These are phyloP conservation scores for Danio aesculapii DNA, from an alignment of 2,797 vertebrate genomes.

Conservation along the genomic window DNA sequence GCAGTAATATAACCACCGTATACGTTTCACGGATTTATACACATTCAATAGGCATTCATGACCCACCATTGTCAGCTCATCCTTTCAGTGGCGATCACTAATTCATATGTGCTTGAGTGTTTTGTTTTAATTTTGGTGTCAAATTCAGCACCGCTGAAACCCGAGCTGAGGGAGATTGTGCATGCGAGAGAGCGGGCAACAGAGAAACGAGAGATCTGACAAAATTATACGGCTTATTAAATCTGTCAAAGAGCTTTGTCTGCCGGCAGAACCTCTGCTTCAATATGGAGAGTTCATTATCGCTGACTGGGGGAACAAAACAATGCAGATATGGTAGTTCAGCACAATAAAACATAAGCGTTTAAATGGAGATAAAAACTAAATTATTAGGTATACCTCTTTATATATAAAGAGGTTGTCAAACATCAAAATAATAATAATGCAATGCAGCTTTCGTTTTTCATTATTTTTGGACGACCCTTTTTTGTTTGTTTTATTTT, in stretches of 20 bases:
- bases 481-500: no score
- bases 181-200: constrained; percentile 29
- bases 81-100: constrained; percentile 58
- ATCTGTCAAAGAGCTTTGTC: constrained; percentile 17
- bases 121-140: constrained; percentile 68
- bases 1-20: background rate
- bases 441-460: no score
- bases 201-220: constrained; percentile 7
- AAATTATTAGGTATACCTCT: background rate
- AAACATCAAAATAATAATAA: no score
- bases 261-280: background rate
- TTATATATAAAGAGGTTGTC: background rate
- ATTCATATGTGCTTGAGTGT: constrained; percentile 63
- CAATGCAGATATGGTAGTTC: background rate
- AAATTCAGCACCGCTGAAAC: constrained; percentile 67
- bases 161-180: constrained; percentile 55
- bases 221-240: constrained; percentile 15
- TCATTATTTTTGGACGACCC: no score
- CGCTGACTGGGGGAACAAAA: background rate
- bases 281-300: background rate
- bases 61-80: background rate
- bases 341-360: background rate
- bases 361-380: background rate
- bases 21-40: background rate
- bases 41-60: constrained; percentile 18